Conservation (phyloP, 2,113 vertebrate species). For the Pyxicephalus adspersus region DNA sequence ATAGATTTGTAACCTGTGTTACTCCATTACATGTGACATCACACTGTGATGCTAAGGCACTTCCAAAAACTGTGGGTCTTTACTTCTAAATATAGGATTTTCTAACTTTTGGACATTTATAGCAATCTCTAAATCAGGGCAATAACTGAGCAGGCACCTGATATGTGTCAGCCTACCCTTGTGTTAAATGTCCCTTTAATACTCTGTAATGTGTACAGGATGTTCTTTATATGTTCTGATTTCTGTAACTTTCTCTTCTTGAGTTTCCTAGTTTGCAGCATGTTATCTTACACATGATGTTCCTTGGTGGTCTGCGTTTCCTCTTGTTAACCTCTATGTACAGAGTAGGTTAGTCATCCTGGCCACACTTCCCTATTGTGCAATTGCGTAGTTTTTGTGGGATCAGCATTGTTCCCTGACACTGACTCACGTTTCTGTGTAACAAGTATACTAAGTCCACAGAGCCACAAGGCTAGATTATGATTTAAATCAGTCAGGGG, state of each 20-base stretch:
- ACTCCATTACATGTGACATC: too few species aligned
- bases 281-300: constrained; percentile 2
- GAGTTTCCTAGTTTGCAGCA: not conserved
- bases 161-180: too few species aligned
- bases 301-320: constrained; percentile 1
- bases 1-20: too few species aligned
- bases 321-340: not conserved
- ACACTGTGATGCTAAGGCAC: too few species aligned
- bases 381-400: constrained; percentile 40
- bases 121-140: too few species aligned
- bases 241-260: too few species aligned
- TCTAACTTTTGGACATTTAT: too few species aligned
- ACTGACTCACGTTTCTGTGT: not conserved
- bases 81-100: too few species aligned
- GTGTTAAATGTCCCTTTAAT: not conserved
- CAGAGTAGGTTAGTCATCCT: not conserved
- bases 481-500: not conserved
- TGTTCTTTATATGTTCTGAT: too few species aligned
- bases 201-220: not conserved
- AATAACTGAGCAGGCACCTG: too few species aligned
- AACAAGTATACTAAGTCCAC: not conserved
- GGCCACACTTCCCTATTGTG: constrained; percentile 29
- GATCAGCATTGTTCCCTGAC: not conserved
- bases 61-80: too few species aligned
- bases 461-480: too few species aligned